Conservation (phyloP, 2,888 invertebrate species). For the Prosapia bicincta region DNA sequence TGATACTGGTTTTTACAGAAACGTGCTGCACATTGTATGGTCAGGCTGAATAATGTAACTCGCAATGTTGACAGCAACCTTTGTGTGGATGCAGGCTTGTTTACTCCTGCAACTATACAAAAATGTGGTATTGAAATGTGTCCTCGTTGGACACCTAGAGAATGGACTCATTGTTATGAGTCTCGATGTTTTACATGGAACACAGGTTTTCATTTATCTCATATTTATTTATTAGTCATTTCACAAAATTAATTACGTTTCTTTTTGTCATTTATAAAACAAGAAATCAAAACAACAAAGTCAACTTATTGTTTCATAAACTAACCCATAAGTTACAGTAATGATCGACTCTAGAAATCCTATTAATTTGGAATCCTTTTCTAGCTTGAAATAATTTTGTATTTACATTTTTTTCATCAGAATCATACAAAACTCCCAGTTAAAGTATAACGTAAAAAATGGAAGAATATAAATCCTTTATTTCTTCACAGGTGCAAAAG, state of each 20-base stretch:
- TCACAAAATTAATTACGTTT: no score
- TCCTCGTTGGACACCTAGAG: constrained; percentile 66
- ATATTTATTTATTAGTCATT: not conserved
- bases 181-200: constrained; percentile 73
- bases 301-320: not conserved
- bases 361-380: no score
- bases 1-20: constrained; percentile 51
- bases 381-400: no score
- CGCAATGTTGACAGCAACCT: constrained; percentile 60
- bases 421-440: no score
- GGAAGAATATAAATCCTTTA: no score
- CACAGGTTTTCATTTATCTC: constrained; percentile 56
- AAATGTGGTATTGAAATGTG: constrained; percentile 66
- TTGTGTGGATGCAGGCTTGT: constrained; percentile 67
- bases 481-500: no score
- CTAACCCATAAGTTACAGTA: no score
- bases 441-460: no score
- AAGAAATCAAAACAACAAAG: not conserved
- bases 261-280: not conserved
- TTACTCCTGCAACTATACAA: constrained; percentile 59
- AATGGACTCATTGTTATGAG: constrained; percentile 69
- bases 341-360: no score
- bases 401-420: no score
- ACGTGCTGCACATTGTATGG: constrained; percentile 69
- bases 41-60: constrained; percentile 55